phyloP scores from a whole-genome alignment of 1,140 invertebrate species.

The Frieseomelitta varia region DNA sequence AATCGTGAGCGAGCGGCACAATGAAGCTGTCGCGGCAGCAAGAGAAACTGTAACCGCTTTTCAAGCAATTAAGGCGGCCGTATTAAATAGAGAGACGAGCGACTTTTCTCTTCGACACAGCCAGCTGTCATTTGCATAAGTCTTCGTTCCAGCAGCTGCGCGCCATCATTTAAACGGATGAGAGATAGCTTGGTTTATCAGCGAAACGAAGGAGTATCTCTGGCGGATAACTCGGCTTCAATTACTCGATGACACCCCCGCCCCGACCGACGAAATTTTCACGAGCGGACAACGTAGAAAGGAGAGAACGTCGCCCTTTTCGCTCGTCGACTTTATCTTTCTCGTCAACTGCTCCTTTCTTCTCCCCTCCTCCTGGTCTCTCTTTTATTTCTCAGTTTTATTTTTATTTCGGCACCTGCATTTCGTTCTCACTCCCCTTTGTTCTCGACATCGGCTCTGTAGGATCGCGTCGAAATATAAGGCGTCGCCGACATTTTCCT shows the following conservation, averaged over 20 bases:
- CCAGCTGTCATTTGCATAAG: slow-evolving; percentile 48
- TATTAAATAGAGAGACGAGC: slow-evolving; percentile 43
- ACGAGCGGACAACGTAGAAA: slow-evolving; percentile 19
- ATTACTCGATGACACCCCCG: slow-evolving; percentile 39
- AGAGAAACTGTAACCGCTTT: slow-evolving; percentile 22
- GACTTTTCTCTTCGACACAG: slow-evolving; percentile 44
- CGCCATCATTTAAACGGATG: slow-evolving; percentile 48
- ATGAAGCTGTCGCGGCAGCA: slow-evolving; percentile 9
- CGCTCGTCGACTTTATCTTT: background rate
- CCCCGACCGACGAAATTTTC: slow-evolving; percentile 22
- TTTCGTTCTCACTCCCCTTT: background rate
- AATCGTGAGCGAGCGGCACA: slow-evolving; percentile 12
- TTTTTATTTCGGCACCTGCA: background rate
- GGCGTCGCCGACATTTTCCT: slow-evolving; percentile 20
- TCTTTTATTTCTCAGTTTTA: background rate
- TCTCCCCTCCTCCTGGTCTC: background rate
- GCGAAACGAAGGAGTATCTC: slow-evolving; percentile 34
- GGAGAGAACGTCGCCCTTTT: background rate
- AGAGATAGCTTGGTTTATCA: slow-evolving; percentile 58
- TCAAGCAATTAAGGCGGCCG: slow-evolving; percentile 43
- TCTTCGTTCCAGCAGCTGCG: background rate
- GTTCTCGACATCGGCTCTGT: background rate
- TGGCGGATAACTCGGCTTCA: slow-evolving; percentile 48
- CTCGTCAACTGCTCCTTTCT: background rate
- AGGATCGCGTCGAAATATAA: slow-evolving; percentile 55